A percentile compares a stretch with the other conserved stretches of the same genome.
These are phyloP conservation scores for Caenorhabditis japonica DNA, from an alignment of 2,888 invertebrate species.

Conservation along the genomic window DNA sequence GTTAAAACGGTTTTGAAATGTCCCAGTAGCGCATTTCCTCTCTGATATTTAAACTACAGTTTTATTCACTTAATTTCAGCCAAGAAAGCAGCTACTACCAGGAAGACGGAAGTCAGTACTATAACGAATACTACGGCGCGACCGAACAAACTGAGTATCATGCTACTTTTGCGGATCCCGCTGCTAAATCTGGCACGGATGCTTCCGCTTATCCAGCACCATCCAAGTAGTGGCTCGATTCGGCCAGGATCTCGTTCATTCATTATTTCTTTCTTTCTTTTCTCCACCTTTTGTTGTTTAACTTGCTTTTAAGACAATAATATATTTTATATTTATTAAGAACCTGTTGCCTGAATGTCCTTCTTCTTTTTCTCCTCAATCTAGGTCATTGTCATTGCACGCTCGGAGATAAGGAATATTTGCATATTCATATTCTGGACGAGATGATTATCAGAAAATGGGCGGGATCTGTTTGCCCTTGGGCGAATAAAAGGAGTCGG, in stretches of 20 bases:
- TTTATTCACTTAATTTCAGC: conserved; percentile 3
- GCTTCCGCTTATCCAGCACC: background rate
- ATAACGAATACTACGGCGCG: conserved; percentile 35
- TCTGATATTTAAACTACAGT: too few species aligned
- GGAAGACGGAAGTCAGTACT: conserved; percentile 37
- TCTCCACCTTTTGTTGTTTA: too few species aligned
- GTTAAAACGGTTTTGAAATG: too few species aligned
- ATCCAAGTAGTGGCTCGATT: too few species aligned
- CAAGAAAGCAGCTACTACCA: conserved; percentile 30
- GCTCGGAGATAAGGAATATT: conserved; percentile 19
- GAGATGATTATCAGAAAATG: conserved; percentile 8
- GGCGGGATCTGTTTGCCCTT: background rate
- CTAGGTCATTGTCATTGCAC: background rate
- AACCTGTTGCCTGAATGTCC: too few species aligned
- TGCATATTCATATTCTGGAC: too few species aligned
- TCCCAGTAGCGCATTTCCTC: too few species aligned
- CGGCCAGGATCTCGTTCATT: too few species aligned
- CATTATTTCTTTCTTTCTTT: too few species aligned
- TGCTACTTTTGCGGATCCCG: conserved; percentile 1
- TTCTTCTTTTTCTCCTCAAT: background rate
- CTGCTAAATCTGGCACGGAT: too few species aligned
- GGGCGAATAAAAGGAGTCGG: background rate
- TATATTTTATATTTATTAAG: too few species aligned
- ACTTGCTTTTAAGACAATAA: too few species aligned
- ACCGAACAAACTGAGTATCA: background rate